Evolutionary conservation across 2,888 invertebrate species (phyloP).

Genomic region (Erebia ligea): DNA sequence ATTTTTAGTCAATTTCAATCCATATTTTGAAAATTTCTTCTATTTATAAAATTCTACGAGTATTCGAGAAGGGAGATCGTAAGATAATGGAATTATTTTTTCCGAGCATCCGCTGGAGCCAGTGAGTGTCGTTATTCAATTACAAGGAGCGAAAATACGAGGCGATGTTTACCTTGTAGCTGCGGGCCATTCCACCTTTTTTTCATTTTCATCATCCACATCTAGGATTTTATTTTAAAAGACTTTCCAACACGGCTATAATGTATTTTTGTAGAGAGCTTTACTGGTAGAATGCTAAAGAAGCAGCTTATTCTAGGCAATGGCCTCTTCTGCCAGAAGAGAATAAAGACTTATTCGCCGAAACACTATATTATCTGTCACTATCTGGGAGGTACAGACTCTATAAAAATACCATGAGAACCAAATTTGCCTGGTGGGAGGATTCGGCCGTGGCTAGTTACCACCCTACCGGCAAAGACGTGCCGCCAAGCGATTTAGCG

Average conservation of each 20-base stretch:
- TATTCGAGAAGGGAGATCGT: not conserved
- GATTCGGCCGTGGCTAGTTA: no score
- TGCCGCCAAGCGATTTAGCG: no score
- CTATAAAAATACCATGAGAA: no score
- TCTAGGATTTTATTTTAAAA: conserved; percentile 3
- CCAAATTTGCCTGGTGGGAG: no score
- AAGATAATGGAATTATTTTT: conserved; percentile 23
- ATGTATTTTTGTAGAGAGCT: not conserved
- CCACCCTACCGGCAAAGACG: no score
- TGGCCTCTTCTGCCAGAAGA: no score
- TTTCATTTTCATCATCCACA: not conserved
- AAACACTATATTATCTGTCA: no score
- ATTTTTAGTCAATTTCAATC: not conserved
- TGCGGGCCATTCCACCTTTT: conserved; percentile 5
- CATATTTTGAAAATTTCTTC: conserved; percentile 1
- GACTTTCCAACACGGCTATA: not conserved
- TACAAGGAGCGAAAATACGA: conserved; percentile 20
- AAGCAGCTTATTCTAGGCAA: no score
- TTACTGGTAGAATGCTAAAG: no score
- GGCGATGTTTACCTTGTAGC: conserved; percentile 19
- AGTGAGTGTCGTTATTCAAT: conserved; percentile 22
- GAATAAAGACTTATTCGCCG: no score
- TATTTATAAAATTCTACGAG: conserved; percentile 13
- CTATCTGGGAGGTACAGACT: no score
- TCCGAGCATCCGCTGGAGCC: conserved; percentile 16